Evolutionary conservation across 2,888 invertebrate species (phyloP).

Genomic region (Acleris holmiana): DNA sequence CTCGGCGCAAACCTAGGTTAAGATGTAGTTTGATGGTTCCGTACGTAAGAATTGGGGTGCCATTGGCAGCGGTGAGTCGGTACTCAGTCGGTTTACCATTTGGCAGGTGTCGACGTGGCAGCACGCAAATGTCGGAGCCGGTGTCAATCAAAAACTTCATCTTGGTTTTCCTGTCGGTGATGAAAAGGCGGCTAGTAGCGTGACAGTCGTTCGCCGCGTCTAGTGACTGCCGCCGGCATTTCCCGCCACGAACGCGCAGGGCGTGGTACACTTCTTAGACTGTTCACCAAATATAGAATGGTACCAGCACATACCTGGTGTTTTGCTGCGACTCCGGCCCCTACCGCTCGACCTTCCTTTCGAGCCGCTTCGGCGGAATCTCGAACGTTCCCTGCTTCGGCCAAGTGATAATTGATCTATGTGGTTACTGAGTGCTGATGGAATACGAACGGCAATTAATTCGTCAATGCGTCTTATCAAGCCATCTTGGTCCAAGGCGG

Average conservation of each 20-base stretch:
- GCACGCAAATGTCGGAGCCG: constrained; percentile 11
- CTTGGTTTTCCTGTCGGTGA: constrained; percentile 6
- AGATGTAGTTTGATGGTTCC: constrained; percentile 20
- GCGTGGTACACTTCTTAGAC: not conserved
- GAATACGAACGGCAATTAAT: too few species aligned
- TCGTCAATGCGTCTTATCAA: too few species aligned
- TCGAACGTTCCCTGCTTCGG: too few species aligned
- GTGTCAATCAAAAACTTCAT: constrained; percentile 10
- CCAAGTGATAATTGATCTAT: too few species aligned
- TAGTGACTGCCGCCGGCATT: not conserved
- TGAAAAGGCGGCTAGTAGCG: constrained; percentile 5
- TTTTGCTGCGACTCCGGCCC: constrained; percentile 1
- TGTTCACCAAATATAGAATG: not conserved
- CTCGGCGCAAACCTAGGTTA: constrained; percentile 37
- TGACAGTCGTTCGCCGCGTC: not conserved
- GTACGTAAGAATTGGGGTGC: constrained; percentile 46
- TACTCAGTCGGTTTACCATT: constrained; percentile 7
- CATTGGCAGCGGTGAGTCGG: constrained; percentile 47
- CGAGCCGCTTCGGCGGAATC: not conserved
- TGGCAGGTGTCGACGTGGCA: not conserved
- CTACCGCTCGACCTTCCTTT: not conserved
- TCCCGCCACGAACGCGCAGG: not conserved
- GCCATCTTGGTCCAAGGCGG: not conserved
- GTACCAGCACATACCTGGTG: constrained; percentile 5
- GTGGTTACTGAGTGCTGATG: too few species aligned